These are phyloP conservation scores for Bombus terrestris DNA, from an alignment of 1,140 invertebrate genomes.

Conservation along the genomic window DNA sequence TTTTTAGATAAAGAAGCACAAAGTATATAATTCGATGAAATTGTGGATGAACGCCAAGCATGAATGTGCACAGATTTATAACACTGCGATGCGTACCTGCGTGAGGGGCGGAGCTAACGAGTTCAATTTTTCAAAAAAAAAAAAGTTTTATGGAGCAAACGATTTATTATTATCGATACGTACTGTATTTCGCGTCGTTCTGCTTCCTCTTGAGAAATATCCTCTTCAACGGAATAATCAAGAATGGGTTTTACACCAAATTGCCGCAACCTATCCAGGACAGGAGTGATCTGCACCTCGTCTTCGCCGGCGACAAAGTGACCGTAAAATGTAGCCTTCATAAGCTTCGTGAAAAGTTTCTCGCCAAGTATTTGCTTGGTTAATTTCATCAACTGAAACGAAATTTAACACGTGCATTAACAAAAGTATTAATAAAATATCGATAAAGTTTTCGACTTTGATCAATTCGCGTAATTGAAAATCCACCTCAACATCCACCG, in stretches of 20 bases:
- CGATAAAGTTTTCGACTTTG: too few species aligned
- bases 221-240: slow-evolving; percentile 99
- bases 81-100: too few species aligned
- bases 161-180: slow-evolving; percentile 74
- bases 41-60: too few species aligned
- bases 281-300: slow-evolving; percentile 92
- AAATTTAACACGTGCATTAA: not conserved
- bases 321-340: slow-evolving; percentile 98
- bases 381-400: slow-evolving; percentile 93
- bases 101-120: too few species aligned
- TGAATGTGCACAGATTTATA: too few species aligned
- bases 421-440: not conserved
- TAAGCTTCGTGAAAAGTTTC: slow-evolving; percentile 91
- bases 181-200: slow-evolving; percentile 96
- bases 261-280: slow-evolving; percentile 91
- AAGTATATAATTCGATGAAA: too few species aligned
- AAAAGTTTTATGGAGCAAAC: too few species aligned
- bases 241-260: slow-evolving; percentile 99
- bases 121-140: too few species aligned
- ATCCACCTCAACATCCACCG: too few species aligned
- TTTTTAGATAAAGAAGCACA: too few species aligned
- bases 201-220: slow-evolving; percentile 95
- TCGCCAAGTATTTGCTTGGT: slow-evolving; percentile 92
- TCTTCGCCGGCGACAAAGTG: slow-evolving; percentile 99
- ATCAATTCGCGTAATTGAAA: too few species aligned